These are phyloP conservation scores for Macrotus californicus DNA, from an alignment of 2,113 vertebrate genomes.

Conservation along the genomic window DNA sequence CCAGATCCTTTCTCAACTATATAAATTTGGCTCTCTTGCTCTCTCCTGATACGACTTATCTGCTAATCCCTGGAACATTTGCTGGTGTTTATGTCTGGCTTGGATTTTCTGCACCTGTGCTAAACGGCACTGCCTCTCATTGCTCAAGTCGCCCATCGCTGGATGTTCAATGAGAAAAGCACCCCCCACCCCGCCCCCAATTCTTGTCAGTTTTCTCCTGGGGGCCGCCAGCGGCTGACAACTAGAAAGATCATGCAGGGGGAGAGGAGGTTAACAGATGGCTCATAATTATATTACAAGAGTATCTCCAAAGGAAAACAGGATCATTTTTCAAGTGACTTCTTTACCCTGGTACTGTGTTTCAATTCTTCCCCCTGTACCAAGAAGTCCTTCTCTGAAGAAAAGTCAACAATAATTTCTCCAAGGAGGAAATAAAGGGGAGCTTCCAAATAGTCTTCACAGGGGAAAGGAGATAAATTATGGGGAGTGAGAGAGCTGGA, in stretches of 20 bases:
- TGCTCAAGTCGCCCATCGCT: background rate
- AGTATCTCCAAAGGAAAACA: conserved; percentile 42
- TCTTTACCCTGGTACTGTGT: conserved; percentile 13
- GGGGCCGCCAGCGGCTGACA: background rate
- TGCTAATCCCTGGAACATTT: conserved; percentile 49
- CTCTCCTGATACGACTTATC: conserved; percentile 38
- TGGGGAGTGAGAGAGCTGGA: background rate
- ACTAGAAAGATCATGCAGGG: background rate
- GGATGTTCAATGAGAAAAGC: accelerated
- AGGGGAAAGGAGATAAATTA: background rate
- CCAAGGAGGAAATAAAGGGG: background rate
- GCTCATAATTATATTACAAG: conserved; percentile 10
- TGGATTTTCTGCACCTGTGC: conserved; percentile 18
- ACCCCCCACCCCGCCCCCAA: no score
- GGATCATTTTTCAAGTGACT: conserved; percentile 32
- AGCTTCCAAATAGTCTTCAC: background rate
- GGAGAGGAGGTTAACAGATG: conserved; percentile 43
- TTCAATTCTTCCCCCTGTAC: background rate
- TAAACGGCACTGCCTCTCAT: background rate
- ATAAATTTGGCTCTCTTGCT: background rate
- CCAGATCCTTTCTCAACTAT: conserved; percentile 20
- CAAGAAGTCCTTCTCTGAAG: background rate
- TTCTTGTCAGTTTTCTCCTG: background rate
- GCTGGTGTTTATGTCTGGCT: conserved; percentile 42
- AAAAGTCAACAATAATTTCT: conserved; percentile 7